A percentile compares a stretch with the other conserved stretches of the same genome.
These are phyloP conservation scores for Imbricaverruca yamaguchii DNA, from an alignment of 2,888 invertebrate genomes.

Conservation along the genomic window DNA sequence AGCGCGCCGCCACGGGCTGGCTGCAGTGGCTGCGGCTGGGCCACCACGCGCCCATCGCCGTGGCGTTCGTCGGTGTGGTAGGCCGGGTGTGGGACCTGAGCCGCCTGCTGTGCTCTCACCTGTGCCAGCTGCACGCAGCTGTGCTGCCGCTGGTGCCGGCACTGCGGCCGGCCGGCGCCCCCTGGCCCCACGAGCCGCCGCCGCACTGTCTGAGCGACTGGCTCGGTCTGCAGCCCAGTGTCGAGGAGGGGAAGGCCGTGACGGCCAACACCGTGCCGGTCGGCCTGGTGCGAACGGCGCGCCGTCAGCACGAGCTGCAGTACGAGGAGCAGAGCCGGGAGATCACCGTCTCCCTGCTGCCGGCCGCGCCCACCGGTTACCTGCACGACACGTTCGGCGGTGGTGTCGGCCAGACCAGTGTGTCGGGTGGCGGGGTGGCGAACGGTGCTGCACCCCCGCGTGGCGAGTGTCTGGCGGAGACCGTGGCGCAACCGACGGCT, in stretches of 20 bases:
- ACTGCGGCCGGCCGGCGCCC: background rate
- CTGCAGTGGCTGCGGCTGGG: constrained; percentile 38
- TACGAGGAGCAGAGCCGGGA: background rate
- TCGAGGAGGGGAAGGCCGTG: background rate
- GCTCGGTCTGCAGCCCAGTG: background rate
- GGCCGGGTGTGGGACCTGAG: background rate
- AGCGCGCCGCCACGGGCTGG: background rate
- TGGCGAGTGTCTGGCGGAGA: too few relatives aligned
- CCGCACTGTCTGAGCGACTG: background rate
- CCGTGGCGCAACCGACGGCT: background rate
- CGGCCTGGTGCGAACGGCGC: background rate
- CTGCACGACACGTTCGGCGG: background rate
- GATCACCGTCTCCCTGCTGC: background rate
- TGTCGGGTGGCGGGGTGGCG: background rate
- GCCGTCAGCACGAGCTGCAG: background rate
- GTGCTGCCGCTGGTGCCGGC: background rate
- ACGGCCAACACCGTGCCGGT: background rate
- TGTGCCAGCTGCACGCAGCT: background rate
- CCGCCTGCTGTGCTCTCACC: background rate
- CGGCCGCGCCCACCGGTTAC: too few relatives aligned
- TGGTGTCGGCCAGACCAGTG: background rate
- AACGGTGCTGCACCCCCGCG: background rate
- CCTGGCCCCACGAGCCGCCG: background rate
- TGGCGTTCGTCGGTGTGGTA: background rate
- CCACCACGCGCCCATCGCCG: background rate